Percentiles rank a stretch among this genome's conserved stretches.
Conservation (phyloP, 2,797 vertebrate genomes). For the Aulostomus chinensis region DNA sequence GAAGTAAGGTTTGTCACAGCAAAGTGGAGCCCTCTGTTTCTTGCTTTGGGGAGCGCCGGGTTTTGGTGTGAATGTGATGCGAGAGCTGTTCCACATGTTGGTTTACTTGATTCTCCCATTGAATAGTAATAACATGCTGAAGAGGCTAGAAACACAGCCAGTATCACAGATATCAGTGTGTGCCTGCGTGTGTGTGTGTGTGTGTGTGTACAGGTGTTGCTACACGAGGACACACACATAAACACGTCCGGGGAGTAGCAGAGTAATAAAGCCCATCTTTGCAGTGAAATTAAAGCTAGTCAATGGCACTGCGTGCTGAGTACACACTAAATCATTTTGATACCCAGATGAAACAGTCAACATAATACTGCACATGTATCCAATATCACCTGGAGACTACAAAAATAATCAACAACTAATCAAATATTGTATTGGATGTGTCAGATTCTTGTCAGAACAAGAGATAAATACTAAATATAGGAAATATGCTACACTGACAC, state of each 20-base stretch:
- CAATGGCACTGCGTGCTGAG: constrained; percentile 77
- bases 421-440: constrained; percentile 80
- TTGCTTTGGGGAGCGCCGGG: constrained; percentile 43
- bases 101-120: constrained; percentile 49
- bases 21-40: constrained; percentile 52
- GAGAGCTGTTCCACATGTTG: constrained; percentile 47
- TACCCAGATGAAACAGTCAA: constrained; percentile 79
- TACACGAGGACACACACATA: constrained; percentile 16
- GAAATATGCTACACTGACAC: constrained; percentile 74
- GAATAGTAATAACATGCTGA: constrained; percentile 48
- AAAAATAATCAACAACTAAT: constrained; percentile 63
- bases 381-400: constrained; percentile 75
- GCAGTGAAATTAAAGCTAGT: constrained; percentile 80
- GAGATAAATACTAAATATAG: constrained; percentile 80
- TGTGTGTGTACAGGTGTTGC: background rate
- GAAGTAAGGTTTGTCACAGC: constrained; percentile 78
- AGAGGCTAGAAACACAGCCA: constrained; percentile 14
- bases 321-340: constrained; percentile 85
- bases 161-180: constrained; percentile 10
- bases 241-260: constrained; percentile 46
- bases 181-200: constrained; percentile 17
- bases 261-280: constrained; percentile 74
- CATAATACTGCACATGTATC: constrained; percentile 77
- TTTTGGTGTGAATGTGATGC: constrained; percentile 39
- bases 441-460: constrained; percentile 74